Conservation (phyloP, 2,113 vertebrate genomes). For the Pholis gunnellus region DNA sequence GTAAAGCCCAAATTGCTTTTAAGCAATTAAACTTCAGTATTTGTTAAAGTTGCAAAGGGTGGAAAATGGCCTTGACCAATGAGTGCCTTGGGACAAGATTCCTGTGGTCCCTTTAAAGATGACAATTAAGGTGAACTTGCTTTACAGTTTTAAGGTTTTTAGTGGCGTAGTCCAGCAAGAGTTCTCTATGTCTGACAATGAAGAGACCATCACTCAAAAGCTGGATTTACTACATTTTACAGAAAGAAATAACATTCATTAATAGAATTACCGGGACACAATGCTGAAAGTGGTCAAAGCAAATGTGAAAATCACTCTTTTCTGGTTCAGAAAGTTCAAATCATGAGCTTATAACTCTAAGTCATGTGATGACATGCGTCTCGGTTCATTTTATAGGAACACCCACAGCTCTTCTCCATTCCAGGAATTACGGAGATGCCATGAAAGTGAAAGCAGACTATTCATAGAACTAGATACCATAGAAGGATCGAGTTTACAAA, state of each 20-base stretch:
- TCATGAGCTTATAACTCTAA: neutral
- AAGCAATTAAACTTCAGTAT: neutral
- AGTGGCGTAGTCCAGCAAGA: neutral
- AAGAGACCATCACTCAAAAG: neutral
- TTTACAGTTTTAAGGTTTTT: neutral
- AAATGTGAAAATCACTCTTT: neutral
- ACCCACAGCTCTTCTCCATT: neutral
- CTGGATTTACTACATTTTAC: neutral
- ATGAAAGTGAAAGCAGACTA: slow-evolving; percentile 4
- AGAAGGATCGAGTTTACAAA: slow-evolving; percentile 27
- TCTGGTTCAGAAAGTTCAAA: neutral
- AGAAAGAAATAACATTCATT: neutral
- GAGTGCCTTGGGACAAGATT: neutral
- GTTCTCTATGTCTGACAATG: too few species aligned
- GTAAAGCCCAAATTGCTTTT: slow-evolving; percentile 6
- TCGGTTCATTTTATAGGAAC: neutral
- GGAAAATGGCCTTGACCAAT: neutral
- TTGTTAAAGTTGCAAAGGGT: slow-evolving; percentile 4
- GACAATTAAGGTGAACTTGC: neutral
- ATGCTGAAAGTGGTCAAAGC: neutral
- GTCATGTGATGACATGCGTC: neutral
- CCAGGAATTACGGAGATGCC: neutral
- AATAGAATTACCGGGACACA: neutral
- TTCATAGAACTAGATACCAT: slow-evolving; percentile 36
- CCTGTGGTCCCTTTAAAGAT: neutral